phyloP scores from a whole-genome alignment of 2,797 vertebrate genomes.

The Clamator glandarius region DNA sequence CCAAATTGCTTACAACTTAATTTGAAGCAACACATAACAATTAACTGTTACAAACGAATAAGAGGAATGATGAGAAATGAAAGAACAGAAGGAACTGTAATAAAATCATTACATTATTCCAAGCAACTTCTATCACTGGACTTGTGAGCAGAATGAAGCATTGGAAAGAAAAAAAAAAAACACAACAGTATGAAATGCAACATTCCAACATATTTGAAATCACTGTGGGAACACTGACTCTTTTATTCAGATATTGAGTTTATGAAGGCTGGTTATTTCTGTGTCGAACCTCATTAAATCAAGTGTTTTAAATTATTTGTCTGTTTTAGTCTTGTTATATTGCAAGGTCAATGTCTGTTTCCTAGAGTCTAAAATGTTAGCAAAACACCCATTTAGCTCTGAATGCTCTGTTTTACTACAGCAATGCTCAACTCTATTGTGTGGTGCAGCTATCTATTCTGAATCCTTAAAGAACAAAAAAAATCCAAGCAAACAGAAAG shows the following conservation, averaged over 20 bases:
- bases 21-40: neutral
- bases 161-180: neutral
- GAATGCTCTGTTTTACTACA: neutral
- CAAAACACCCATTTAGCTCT: neutral
- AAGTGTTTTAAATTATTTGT: neutral
- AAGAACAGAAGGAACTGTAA: constrained; percentile 15
- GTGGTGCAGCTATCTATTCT: neutral
- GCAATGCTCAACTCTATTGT: neutral
- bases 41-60: constrained; percentile 28
- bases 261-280: neutral
- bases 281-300: neutral
- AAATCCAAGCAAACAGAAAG: neutral
- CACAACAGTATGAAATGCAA: neutral
- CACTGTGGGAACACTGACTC: neutral
- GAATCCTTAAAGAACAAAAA: neutral
- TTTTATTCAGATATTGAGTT: neutral
- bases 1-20: constrained; percentile 4
- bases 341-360: neutral
- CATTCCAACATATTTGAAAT: neutral
- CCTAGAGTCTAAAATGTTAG: neutral
- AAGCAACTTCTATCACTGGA: neutral
- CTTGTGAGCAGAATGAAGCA: neutral
- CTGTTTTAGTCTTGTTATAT: neutral
- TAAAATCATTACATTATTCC: constrained; percentile 23
- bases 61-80: neutral